phyloP scores from a whole-genome alignment of 2,797 vertebrate species.

The Xerus rutilus region DNA sequence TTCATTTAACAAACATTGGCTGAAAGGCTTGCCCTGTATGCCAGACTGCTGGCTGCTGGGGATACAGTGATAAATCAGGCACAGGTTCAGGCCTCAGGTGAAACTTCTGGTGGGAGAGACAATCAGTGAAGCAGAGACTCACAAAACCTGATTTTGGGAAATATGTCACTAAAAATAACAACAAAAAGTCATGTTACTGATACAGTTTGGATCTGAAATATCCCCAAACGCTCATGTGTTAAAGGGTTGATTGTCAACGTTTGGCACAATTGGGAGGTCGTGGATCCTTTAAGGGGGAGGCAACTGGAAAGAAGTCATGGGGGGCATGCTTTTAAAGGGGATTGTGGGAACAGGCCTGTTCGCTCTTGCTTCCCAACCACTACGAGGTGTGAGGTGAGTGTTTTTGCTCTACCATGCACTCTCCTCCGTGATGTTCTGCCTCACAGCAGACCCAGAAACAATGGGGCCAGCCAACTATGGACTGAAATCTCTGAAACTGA shows the following conservation, averaged over 20 bases:
- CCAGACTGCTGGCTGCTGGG: background rate
- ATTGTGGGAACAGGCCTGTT: background rate
- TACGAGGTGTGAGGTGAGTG: background rate
- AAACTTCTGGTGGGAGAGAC: constrained; percentile 14
- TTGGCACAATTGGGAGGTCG: background rate
- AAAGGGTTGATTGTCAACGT: background rate
- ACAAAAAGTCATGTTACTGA: background rate
- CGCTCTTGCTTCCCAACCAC: background rate
- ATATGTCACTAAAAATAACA: constrained; percentile 38
- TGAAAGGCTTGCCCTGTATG: background rate
- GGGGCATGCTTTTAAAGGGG: background rate
- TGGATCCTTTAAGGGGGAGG: background rate
- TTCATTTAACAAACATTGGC: constrained; percentile 34
- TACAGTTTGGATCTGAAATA: background rate
- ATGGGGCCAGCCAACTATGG: background rate
- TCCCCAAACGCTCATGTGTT: background rate
- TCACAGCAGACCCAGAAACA: background rate
- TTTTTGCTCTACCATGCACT: background rate
- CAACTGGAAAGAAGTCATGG: background rate
- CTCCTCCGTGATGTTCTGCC: background rate
- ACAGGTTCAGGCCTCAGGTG: background rate
- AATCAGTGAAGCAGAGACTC: constrained; percentile 8
- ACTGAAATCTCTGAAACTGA: background rate
- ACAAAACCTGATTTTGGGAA: constrained; percentile 18
- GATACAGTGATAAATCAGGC: background rate